These are phyloP conservation scores for Tinea pellionella DNA, from an alignment of 2,888 invertebrate genomes.

Conservation along the genomic window DNA sequence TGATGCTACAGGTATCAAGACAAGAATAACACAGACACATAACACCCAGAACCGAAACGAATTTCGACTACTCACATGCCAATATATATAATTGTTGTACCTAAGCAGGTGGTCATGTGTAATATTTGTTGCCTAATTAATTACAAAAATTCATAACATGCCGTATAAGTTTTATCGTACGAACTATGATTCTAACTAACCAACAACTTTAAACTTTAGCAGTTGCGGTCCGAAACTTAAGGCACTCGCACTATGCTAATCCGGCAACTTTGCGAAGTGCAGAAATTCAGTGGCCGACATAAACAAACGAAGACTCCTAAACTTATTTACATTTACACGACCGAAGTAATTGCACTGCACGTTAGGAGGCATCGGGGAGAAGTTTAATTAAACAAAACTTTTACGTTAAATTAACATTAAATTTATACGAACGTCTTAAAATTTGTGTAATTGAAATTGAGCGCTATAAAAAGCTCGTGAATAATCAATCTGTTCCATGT, in stretches of 20 bases:
- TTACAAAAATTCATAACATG: neutral
- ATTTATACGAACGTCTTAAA: neutral
- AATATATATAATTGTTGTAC: too few species aligned
- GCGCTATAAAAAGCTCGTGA: neutral
- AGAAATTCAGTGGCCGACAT: conserved; percentile 40
- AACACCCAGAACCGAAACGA: too few species aligned
- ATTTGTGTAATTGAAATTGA: neutral
- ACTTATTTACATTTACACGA: conserved; percentile 68
- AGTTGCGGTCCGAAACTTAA: conserved; percentile 46
- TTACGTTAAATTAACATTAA: conserved; percentile 5
- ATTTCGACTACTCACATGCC: too few species aligned
- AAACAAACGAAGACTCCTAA: conserved; percentile 52
- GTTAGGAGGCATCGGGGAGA: conserved; percentile 64
- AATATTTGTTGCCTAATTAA: neutral
- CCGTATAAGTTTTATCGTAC: neutral
- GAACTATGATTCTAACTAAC: neutral
- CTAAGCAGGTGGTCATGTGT: too few species aligned
- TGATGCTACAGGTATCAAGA: too few species aligned
- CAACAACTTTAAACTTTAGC: conserved; percentile 22
- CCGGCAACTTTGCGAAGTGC: conserved; percentile 33
- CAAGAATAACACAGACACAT: too few species aligned
- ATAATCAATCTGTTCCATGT: conserved; percentile 7
- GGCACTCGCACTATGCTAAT: conserved; percentile 37
- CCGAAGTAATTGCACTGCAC: conserved; percentile 63
- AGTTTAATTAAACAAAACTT: conserved; percentile 61